Evolutionary conservation across 1,140 invertebrate species (phyloP).

Genomic region (Neodiprion lecontei): DNA sequence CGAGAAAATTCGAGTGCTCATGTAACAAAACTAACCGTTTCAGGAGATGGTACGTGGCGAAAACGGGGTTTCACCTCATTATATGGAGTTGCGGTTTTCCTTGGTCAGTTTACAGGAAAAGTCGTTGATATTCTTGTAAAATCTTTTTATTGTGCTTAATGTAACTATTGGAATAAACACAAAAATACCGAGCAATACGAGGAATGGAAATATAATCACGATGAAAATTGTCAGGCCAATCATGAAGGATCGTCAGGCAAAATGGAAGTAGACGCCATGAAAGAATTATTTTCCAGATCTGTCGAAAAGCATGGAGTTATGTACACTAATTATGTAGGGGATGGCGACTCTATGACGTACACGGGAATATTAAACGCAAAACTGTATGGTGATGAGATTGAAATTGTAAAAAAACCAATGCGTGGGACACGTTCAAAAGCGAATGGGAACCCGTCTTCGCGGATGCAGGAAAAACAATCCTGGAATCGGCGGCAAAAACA

Average conservation of each 20-base stretch:
- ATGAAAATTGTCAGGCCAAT: constrained; percentile 7
- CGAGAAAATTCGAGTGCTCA: neutral
- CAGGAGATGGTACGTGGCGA: neutral
- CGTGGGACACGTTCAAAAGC: neutral
- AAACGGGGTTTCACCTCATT: neutral
- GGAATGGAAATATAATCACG: constrained; percentile 13
- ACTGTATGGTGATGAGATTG: neutral
- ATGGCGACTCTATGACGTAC: constrained; percentile 27
- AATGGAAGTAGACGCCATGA: constrained; percentile 20
- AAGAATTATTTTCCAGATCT: constrained; percentile 28
- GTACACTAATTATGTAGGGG: constrained; percentile 32
- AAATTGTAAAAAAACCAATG: neutral
- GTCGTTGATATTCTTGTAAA: neutral
- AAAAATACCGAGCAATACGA: neutral
- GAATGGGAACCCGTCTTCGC: neutral
- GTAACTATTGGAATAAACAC: neutral
- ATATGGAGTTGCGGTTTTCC: neutral
- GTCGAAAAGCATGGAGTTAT: constrained; percentile 16
- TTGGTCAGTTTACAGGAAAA: neutral
- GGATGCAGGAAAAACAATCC: neutral
- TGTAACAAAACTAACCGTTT: neutral
- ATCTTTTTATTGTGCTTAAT: neutral
- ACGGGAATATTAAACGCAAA: neutral
- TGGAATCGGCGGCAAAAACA: too few species aligned
- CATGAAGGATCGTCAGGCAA: constrained; percentile 12